Percentiles rank a stretch among this genome's conserved stretches.
phyloP scores from a whole-genome alignment of 1,140 invertebrate genomes.

The Rhyacophila brunnea region DNA sequence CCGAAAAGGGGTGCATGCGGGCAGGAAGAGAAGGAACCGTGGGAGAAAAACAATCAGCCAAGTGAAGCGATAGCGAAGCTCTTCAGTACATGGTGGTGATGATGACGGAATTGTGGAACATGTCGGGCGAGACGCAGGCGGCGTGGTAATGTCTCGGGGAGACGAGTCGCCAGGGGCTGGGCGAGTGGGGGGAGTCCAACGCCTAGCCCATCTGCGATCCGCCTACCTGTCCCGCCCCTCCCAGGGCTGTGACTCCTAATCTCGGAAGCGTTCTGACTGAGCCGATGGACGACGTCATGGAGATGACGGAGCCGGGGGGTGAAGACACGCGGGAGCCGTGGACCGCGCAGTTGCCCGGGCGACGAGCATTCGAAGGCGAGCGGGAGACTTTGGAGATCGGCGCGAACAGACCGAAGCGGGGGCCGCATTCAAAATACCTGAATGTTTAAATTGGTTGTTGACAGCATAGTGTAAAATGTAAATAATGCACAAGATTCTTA shows the following conservation, averaged over 20 bases:
- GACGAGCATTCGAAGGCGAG: constrained; percentile 70
- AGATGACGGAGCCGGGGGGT: constrained; percentile 83
- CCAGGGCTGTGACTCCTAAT: constrained; percentile 69
- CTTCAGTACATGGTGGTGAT: constrained; percentile 35
- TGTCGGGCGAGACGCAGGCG: constrained; percentile 55
- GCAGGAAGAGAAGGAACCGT: too few relatives aligned
- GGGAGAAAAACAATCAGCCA: not conserved
- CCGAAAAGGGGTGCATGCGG: too few relatives aligned
- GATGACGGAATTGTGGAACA: constrained; percentile 42
- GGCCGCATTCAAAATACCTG: constrained; percentile 93
- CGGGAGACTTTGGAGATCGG: constrained; percentile 83
- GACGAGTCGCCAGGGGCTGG: constrained; percentile 39
- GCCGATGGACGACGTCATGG: constrained; percentile 69
- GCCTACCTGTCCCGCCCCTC: constrained; percentile 65
- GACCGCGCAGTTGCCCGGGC: constrained; percentile 62
- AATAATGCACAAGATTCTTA: too few relatives aligned
- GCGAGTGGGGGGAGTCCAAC: constrained; percentile 36
- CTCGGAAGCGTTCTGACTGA: constrained; percentile 53
- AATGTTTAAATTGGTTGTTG: constrained; percentile 31
- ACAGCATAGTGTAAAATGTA: too few relatives aligned
- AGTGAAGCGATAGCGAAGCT: constrained; percentile 10
- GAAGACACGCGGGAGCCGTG: constrained; percentile 67
- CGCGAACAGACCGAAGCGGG: constrained; percentile 90
- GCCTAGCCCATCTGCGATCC: constrained; percentile 46
- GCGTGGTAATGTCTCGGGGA: constrained; percentile 50